Conservation (phyloP, 2,797 vertebrate genomes). For the Gymnothorax javanicus region DNA sequence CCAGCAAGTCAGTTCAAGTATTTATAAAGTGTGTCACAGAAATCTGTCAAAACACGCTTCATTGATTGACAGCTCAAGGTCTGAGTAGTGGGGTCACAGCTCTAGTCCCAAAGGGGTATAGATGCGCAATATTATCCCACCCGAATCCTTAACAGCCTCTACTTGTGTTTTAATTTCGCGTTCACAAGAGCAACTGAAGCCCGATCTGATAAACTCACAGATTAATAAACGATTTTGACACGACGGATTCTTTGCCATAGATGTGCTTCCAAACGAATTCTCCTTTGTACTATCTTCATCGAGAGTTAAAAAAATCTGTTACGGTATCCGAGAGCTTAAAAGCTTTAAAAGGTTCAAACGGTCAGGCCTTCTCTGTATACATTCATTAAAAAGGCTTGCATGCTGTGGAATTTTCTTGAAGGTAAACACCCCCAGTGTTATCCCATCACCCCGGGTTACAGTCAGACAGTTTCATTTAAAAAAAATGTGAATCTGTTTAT, state of each 20-base stretch:
- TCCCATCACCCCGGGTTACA: neutral
- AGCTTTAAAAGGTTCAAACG: constrained; percentile 4
- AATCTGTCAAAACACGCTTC: too few species aligned
- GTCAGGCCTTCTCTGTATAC: neutral
- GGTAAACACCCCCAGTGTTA: neutral
- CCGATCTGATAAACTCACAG: neutral
- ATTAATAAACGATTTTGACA: neutral
- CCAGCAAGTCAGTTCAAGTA: too few species aligned
- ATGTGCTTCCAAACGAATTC: neutral
- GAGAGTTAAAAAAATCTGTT: neutral
- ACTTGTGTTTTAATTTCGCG: neutral
- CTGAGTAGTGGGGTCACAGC: neutral
- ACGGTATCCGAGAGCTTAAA: neutral
- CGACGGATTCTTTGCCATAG: neutral
- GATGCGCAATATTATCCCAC: neutral
- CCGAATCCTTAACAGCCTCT: neutral
- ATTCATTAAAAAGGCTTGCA: neutral
- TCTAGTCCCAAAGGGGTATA: neutral
- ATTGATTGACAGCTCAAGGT: neutral
- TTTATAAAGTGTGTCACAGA: too few species aligned
- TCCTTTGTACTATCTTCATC: neutral
- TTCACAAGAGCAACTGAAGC: neutral
- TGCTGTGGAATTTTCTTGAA: neutral
- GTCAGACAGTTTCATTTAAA: neutral
- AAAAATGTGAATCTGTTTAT: neutral